Percentiles rank a stretch among this genome's conserved stretches.
Conservation (phyloP, 2,113 vertebrate species). For the Desmodus rotundus region DNA sequence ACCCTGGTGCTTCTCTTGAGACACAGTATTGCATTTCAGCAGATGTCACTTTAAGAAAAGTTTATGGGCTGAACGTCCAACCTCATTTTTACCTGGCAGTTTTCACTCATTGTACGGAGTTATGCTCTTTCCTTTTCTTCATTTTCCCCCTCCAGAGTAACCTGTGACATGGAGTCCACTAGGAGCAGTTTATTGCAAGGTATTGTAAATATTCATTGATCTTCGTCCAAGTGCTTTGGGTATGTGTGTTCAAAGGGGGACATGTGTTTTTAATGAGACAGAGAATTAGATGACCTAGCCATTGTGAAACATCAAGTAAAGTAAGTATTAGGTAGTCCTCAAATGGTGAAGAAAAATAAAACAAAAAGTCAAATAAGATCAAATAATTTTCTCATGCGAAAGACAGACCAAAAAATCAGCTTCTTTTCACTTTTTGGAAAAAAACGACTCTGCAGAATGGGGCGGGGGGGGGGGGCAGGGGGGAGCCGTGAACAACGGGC, state of each 20-base stretch:
- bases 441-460: neutral
- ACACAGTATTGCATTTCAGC: neutral
- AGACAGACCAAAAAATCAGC: neutral
- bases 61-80: neutral
- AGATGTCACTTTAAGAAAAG: neutral
- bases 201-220: neutral
- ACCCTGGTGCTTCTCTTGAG: neutral
- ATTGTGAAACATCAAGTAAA: neutral
- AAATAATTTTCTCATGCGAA: neutral
- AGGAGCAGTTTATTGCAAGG: neutral
- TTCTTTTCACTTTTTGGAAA: neutral
- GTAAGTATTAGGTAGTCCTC: neutral
- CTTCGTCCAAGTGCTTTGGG: neutral
- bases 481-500: neutral
- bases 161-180: accelerated
- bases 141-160: neutral
- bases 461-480: accelerated
- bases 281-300: neutral
- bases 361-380: neutral
- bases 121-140: neutral
- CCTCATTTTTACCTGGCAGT: neutral
- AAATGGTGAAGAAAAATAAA: neutral
- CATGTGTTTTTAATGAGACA: neutral
- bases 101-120: neutral
- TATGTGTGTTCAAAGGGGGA: neutral